Percentiles rank a stretch among this genome's conserved stretches.
Evolutionary conservation across 2,888 invertebrate species (phyloP).

Genomic region (Drosophila kambysellisi): DNA sequence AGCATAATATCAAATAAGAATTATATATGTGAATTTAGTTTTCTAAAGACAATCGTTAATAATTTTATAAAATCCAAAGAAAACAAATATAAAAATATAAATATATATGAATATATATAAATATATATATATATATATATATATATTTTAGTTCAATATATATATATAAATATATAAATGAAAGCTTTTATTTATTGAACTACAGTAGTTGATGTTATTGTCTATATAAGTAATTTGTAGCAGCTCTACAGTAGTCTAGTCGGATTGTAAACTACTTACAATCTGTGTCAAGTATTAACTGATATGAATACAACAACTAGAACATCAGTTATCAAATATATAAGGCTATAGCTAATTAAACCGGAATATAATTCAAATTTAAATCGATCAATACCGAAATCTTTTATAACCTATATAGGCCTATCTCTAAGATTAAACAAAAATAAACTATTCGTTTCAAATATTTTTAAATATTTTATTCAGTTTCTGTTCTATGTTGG

Average conservation of each 20-base stretch:
- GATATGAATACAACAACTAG: constrained; percentile 27
- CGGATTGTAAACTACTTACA: constrained; percentile 62
- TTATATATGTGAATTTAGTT: constrained; percentile 72
- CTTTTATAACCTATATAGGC: constrained; percentile 61
- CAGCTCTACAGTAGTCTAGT: constrained; percentile 51
- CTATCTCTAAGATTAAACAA: constrained; percentile 46
- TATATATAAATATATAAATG: neutral
- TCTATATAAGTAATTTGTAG: constrained; percentile 59
- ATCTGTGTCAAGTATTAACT: constrained; percentile 59
- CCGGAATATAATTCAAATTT: constrained; percentile 58
- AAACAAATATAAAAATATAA: constrained; percentile 4
- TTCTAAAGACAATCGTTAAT: constrained; percentile 83
- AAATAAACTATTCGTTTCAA: constrained; percentile 12
- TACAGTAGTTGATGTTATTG: constrained; percentile 34
- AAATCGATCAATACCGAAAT: constrained; percentile 37
- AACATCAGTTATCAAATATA: constrained; percentile 56
- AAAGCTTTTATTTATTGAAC: constrained; percentile 26
- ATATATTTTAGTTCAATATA: neutral
- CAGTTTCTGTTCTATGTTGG: neutral
- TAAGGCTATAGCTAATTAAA: constrained; percentile 52
- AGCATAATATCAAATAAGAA: constrained; percentile 51
- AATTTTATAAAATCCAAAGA: constrained; percentile 58
- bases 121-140: neutral
- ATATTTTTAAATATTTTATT: constrained; percentile 1
- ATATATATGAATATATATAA: neutral